A percentile compares a stretch with the other conserved stretches of the same genome.
These are phyloP conservation scores for Camarhynchus parvulus DNA, from an alignment of 2,113 vertebrate species.

Conservation along the genomic window DNA sequence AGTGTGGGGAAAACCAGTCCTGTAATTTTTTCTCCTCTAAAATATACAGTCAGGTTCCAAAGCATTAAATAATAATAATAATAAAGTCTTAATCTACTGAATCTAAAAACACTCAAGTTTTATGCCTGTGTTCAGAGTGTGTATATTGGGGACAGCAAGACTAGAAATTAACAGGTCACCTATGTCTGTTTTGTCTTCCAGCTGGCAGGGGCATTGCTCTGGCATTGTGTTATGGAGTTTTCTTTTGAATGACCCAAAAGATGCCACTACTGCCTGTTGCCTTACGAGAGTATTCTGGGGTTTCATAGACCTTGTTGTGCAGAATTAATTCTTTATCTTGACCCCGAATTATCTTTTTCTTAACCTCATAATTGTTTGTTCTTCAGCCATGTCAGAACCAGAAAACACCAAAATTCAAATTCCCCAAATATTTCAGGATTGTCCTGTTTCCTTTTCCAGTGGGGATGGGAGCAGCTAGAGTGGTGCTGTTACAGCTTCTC, in stretches of 20 bases:
- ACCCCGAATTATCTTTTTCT: neutral
- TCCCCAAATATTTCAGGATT: neutral
- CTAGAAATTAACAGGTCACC: neutral
- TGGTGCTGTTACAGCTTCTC: neutral
- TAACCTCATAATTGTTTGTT: neutral
- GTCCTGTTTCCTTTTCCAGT: neutral
- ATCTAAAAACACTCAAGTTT: neutral
- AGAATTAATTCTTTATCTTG: neutral
- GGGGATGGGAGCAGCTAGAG: neutral
- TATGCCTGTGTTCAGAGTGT: neutral
- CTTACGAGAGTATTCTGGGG: neutral
- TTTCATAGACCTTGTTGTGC: neutral
- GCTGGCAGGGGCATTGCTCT: neutral
- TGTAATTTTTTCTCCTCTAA: neutral
- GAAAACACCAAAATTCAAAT: neutral
- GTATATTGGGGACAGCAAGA: neutral
- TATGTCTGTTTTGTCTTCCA: neutral
- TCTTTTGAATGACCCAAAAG: neutral
- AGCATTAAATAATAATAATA: neutral
- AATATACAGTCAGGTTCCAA: neutral
- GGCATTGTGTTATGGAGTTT: neutral
- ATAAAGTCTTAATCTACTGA: neutral
- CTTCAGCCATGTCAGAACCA: neutral
- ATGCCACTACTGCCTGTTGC: neutral
- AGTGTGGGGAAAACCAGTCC: neutral